Evolutionary conservation across 1,140 invertebrate species (phyloP).

Genomic region (Coelopa frigida): DNA sequence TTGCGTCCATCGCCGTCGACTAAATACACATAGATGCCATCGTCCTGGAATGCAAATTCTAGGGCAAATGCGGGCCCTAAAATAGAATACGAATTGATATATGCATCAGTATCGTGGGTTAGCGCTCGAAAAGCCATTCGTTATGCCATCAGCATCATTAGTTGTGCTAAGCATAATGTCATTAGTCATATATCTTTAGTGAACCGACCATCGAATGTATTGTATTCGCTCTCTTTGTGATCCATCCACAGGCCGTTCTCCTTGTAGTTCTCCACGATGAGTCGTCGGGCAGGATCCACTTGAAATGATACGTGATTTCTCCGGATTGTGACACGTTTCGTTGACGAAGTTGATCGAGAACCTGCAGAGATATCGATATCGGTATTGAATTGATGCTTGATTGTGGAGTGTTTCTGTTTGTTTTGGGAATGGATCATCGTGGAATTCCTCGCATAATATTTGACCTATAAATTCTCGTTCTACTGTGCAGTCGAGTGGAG

Average conservation of each 20-base stretch:
- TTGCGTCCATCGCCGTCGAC: constrained; percentile 10
- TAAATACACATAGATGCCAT: constrained; percentile 16
- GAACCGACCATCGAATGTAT: constrained; percentile 34
- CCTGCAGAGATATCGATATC: constrained; percentile 18
- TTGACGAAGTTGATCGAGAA: constrained; percentile 42
- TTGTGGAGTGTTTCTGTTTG: too few relatives aligned
- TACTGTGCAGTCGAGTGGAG: too few relatives aligned
- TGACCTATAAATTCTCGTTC: too few relatives aligned
- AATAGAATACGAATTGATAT: constrained; percentile 26
- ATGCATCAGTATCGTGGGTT: constrained; percentile 9
- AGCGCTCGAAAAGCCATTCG: constrained; percentile 1
- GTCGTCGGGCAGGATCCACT: constrained; percentile 26
- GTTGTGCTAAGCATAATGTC: too few relatives aligned
- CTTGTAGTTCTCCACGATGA: constrained; percentile 32
- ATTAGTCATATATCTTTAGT: constrained; percentile 1
- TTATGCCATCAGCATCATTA: constrained; percentile 4
- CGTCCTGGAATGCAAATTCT: constrained; percentile 32
- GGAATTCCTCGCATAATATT: too few relatives aligned
- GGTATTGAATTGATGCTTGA: too few relatives aligned
- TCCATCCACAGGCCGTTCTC: constrained; percentile 28
- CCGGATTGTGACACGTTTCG: constrained; percentile 19
- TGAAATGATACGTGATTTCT: constrained; percentile 40
- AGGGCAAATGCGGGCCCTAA: constrained; percentile 32
- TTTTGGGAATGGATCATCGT: background rate
- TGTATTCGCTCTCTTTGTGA: constrained; percentile 22